Evolutionary conservation across 2,888 invertebrate species (phyloP), one percentile per base, ranked within the genome.

Genomic region (Hoplodrina ambigua): DNA sequence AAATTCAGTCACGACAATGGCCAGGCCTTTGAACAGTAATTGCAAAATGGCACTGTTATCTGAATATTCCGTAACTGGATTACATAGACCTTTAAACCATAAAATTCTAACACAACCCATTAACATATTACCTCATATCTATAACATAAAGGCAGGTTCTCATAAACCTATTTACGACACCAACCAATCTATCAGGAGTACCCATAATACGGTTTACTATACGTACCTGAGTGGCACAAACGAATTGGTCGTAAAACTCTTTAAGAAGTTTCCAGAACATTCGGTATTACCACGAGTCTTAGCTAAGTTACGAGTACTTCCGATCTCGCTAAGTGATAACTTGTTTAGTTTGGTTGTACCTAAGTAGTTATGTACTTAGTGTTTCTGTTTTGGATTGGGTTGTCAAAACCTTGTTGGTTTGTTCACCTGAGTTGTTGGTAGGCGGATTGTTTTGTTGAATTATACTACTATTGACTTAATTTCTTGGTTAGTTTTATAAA

Each of bases 181-280:
- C 41, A 59, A 50, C 55, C 68, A 84, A 80, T 84, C 80, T 73
- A 82, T 82, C 70, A 79, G 63, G 20, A 59, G 59, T 53, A 19
- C 64, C 62, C 46, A 73, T 84, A 82, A 79, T 75, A 66, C 33
- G 19, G 54, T 68, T 56, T 57, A 72, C 30, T 72, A 54, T 61
- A 46, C 3, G 17, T 46, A 65, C 69, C 69, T 64, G 58, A 61
- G 57, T 49, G 46, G 54, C 56, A 72, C 57, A 60, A 57, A 63
- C 58, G 46, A 65, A 79, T 69, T 57, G 68, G 44, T 74, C 70
- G 67, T 84, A 75, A 75, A 83, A 71, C 63, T 70, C 58, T 68
- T 57, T 37, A 54, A 25, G 58, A 69, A 63, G 50, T 68, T 69
- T 63, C 71, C 30, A 30, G 56, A 72, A 52, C 52, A n/a, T 61